Evolutionary conservation across 1,140 invertebrate species (phyloP), one percentile per base, ranked within the genome.

Genomic region (Trachelipus rathkii): DNA sequence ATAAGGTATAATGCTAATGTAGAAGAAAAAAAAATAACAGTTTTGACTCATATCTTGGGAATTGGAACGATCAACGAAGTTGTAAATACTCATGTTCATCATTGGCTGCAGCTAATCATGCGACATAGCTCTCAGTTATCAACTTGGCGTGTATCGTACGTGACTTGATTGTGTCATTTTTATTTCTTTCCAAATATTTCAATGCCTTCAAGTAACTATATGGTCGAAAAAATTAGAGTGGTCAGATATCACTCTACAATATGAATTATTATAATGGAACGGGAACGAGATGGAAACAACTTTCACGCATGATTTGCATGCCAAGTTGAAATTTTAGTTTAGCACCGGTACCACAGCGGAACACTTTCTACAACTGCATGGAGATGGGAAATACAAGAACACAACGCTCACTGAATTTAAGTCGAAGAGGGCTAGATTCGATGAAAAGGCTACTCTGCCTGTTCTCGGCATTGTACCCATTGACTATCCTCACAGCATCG

Each of bases 381-480:
- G 66, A 73, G 73, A 75, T 75, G 50, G n/a, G 11, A 75, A 75
- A 69, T 73, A 75, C 11, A 75, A 73, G 23, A 73, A 75, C 74
- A 74, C 60, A 74, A 75, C 50, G 74, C 74, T 73, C 33, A 66
- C 74, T 75, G 74, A 73, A 75, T 75, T 75, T 45, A 73, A 53
- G 44, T 0, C 0, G 46, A 72, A 44, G 71, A 72, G 71, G 44
- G 71, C 43, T 45, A 73, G 72, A 53, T 73, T 73, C 46, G 72
- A 73, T 73, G 46, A 73, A 73, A n/a, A 53, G 71, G 74, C 74
- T 75, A 75, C 74, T 75, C 43, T 24, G 74, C 74, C 68, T 75
- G 44, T 72, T 69, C 67, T 75, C n/a, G 11, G 66, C 74, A 71
- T 75, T 24, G 66, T 75, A 19, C 60, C 74, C 74, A 74, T 74